phyloP scores from a whole-genome alignment of 1,140 invertebrate genomes.

The Platorchestia sp. region DNA sequence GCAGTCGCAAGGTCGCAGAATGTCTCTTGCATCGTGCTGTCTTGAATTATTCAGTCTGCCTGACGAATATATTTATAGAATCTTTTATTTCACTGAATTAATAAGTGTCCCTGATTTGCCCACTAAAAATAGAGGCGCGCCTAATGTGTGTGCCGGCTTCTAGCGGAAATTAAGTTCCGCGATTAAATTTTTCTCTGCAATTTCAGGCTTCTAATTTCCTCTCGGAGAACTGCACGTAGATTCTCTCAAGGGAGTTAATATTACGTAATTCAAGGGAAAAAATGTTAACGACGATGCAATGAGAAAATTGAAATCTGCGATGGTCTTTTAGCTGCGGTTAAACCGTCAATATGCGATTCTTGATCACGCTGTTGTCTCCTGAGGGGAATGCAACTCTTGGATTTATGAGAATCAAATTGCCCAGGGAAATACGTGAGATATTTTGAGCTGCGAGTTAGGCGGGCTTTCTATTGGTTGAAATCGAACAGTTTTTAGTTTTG shows the following conservation, averaged over 20 bases:
- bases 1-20: background rate
- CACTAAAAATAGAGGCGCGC: background rate
- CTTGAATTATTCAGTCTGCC: background rate
- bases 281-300: too few relatives aligned
- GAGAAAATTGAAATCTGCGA: too few relatives aligned
- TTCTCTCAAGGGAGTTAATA: background rate
- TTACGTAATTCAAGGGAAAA: background rate
- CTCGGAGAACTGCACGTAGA: background rate
- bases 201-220: background rate
- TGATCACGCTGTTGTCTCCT: too few relatives aligned
- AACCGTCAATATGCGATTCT: too few relatives aligned
- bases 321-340: too few relatives aligned
- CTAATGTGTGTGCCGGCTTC: background rate
- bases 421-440: too few relatives aligned
- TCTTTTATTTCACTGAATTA: background rate
- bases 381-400: too few relatives aligned
- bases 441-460: too few relatives aligned
- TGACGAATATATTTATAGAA: background rate
- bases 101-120: background rate
- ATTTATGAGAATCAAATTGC: too few relatives aligned
- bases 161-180: background rate
- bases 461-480: too few relatives aligned
- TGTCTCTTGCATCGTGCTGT: background rate
- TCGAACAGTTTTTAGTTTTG: too few relatives aligned
- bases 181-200: background rate